phyloP scores from a whole-genome alignment of 2,113 vertebrate genomes.

The Orientallactaga bullata region DNA sequence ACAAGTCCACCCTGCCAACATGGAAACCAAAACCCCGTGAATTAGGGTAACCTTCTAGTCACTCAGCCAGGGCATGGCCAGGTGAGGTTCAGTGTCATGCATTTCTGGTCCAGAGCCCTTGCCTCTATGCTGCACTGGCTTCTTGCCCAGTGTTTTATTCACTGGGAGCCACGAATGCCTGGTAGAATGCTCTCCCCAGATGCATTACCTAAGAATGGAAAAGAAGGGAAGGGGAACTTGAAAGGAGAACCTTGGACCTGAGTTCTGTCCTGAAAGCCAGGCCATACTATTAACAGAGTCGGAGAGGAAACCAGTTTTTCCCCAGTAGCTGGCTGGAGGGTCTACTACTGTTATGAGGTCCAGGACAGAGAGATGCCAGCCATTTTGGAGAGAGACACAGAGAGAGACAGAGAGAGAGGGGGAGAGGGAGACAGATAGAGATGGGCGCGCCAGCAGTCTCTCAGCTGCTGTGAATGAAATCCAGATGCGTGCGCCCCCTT shows the following conservation, averaged over 20 bases:
- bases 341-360: background rate
- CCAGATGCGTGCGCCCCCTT: no score
- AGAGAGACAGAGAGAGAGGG: no score
- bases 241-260: background rate
- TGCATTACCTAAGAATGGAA: background rate
- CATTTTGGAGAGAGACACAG: no score
- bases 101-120: background rate
- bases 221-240: background rate
- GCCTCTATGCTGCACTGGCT: background rate
- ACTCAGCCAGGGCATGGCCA: background rate
- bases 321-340: background rate
- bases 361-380: background rate
- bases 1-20: background rate
- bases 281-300: background rate
- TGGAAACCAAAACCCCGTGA: background rate
- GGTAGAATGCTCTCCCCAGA: background rate
- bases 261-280: background rate
- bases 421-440: no score
- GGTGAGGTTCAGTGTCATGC: background rate
- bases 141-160: no score
- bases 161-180: background rate
- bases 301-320: background rate
- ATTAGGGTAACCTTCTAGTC: background rate
- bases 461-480: no score
- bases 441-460: no score